Conservation (phyloP, 2,113 vertebrate species). For the Origma solitaria region DNA sequence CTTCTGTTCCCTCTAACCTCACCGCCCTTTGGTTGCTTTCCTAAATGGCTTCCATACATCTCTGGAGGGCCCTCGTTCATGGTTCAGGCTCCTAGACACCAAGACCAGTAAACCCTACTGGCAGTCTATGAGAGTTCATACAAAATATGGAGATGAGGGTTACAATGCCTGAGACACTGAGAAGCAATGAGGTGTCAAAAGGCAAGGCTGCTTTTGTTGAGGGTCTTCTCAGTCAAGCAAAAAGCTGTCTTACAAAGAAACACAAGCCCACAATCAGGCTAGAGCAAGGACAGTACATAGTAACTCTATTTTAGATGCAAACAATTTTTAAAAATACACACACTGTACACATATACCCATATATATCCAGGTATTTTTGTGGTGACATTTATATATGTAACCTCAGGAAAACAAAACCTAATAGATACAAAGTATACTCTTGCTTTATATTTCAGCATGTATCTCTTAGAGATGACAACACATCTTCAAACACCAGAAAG, state of each 20-base stretch:
- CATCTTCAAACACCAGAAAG: not conserved
- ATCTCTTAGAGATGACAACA: not conserved
- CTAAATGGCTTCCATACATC: not conserved
- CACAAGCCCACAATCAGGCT: not conserved
- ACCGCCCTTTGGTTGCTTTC: not conserved
- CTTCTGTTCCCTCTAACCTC: not conserved
- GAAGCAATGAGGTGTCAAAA: not conserved
- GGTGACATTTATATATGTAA: not conserved
- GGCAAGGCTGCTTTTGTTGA: not conserved
- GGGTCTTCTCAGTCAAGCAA: not conserved
- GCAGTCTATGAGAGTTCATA: not conserved
- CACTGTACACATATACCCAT: not conserved
- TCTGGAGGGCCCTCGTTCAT: not conserved
- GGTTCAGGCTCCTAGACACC: not conserved
- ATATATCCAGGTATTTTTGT: not conserved
- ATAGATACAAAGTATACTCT: not conserved
- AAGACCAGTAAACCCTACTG: not conserved
- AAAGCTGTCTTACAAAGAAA: not conserved
- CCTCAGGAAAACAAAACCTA: not conserved
- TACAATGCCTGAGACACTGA: rapidly evolving
- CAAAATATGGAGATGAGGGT: not conserved
- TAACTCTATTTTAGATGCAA: not conserved
- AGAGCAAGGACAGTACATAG: not conserved
- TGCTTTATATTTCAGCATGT: not conserved
- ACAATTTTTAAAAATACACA: not conserved